Evolutionary conservation across 2,888 invertebrate species (phyloP), one percentile per base, ranked within the genome.

Genomic region (Pheosia tremula): DNA sequence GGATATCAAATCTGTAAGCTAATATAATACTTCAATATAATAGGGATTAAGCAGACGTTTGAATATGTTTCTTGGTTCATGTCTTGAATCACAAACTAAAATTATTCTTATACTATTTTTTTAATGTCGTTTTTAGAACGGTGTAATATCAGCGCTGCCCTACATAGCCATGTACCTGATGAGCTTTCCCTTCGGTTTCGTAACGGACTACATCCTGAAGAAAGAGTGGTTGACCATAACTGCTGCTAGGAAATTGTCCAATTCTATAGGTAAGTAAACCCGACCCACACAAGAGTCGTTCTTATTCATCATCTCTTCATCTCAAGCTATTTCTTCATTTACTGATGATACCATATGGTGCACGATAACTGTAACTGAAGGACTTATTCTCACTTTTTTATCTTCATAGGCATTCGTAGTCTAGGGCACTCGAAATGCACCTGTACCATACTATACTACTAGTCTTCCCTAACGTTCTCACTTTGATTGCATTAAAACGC

Each of bases 111-210:
- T 47, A 47, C 24, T 24, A 47, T 47, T 11, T 5, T 0, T 11
- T n/a, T 11, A 11, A 47, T 45, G 45, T 54, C 59, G 56, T 66
- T 67, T 87, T 45, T 81, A 95, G 92, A 96, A 95, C 75, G 95
- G 96, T 3, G 72, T 95, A n/a, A 82, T 96, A 5, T 96, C 96
- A 0, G 95, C 96, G 0, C 80, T 96, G 9, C 96, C 96, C 0
- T 97, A 97, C 78, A 84, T 96, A 41, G 93, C 93, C 1, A 96
- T 96, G 86, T 96, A 96, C 94, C 62, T 96, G 4, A 78, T 96
- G 59, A 60, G 79, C 56, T 80, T 82, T 56, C 81, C 78, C 0
- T 70, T 75, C 13, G 81, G 81, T 0, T 74, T 68, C 59, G 50
- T 79, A 0, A 94, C 96, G 0, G 96, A 96, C 78, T 87, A 85